phyloP scores from a whole-genome alignment of 2,888 invertebrate genomes.

The Lithosia quadra region DNA sequence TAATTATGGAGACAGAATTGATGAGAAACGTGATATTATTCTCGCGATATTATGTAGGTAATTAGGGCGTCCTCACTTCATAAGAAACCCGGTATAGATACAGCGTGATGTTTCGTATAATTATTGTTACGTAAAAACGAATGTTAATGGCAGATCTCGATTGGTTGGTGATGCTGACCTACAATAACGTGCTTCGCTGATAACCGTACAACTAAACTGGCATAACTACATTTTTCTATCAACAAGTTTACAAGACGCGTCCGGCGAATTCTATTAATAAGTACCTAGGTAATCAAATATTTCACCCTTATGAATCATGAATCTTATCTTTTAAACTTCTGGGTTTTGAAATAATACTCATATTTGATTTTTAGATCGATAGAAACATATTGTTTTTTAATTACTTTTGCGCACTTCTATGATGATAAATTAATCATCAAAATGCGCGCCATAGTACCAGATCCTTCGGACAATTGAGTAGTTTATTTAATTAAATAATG shows the following conservation, averaged over 20 bases:
- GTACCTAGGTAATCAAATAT: neutral
- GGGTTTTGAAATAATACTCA: neutral
- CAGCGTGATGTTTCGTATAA: neutral
- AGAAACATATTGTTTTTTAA: neutral
- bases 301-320: neutral
- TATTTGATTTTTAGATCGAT: no score
- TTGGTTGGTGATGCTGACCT: neutral
- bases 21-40: neutral
- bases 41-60: neutral
- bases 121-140: neutral
- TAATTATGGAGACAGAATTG: no score
- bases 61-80: constrained; percentile 1
- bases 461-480: neutral
- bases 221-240: neutral
- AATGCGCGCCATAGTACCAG: neutral
- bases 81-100: neutral
- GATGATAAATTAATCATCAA: neutral
- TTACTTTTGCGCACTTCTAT: no score
- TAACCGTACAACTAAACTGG: neutral
- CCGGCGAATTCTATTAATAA: neutral
- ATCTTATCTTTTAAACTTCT: neutral
- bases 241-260: constrained; percentile 4
- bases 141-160: neutral
- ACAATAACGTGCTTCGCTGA: neutral
- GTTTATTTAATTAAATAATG: neutral